Base-by-base conservation (phyloP, 2,113 vertebrate species). In the Anguilla japonica region DNA sequence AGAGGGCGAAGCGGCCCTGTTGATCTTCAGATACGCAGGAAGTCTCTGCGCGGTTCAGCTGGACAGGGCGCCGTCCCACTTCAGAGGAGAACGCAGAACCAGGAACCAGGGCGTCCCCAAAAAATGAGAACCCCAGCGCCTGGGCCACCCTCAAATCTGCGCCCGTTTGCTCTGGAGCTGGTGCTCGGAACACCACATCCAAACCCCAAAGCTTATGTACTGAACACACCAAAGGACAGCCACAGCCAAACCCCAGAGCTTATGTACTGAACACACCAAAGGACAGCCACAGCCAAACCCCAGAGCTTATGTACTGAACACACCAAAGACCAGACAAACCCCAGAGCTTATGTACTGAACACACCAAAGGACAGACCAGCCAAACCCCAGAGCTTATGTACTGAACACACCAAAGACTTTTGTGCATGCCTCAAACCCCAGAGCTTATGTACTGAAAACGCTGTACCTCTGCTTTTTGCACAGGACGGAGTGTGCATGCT, bases 1-100 rank as follows among this genome's bases (percentile, higher is more conserved):
- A 82, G 81, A 56, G 5, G 71, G 43, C 26, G 26, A 29, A 2
- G n/a, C 41, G 79, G 56, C 57, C 50, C 40, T 57, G 79, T 20
- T 46, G 85, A 86, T 86, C 85, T 81, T 63, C 53, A 86, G 85
- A 86, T 86, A 86, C 22, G 85, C 9, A 14, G 85, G 39, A 14
- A 57, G 79, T 5, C 67, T 5, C 40, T 2, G 18, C 5, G 41
- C 41, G 85, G 53, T 81, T 81, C 41, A 41, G 85, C 81, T 39
- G n/a, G 41, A 67, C 63, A n/a, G 60, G 81, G 81, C 56, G 39
- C 56, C 43, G 67, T 34, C 53, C 56, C 16, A 41, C 79, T 81
- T 86, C 78, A 86, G 81, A 81, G 79, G 78, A 41, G 75, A 57
- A 34, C 11, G 41, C 22, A 13, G 50, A 40, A 78, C 41, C 26